Evolutionary conservation across 1,140 invertebrate species (phyloP).

Genomic region (Triops longicaudatus): DNA sequence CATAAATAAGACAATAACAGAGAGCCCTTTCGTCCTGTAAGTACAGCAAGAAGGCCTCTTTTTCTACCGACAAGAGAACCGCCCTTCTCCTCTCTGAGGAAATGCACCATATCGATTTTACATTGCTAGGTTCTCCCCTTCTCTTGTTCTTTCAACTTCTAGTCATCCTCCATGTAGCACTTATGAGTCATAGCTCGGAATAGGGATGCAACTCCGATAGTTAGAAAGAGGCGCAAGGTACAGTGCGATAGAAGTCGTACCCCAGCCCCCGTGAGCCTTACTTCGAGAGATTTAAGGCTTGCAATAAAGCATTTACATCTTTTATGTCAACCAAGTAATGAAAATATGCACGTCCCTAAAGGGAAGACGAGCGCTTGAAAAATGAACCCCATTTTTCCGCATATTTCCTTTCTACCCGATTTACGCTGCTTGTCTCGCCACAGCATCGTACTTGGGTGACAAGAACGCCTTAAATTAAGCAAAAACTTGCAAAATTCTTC

Average conservation of each 20-base stretch:
- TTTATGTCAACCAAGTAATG: slow-evolving; percentile 10
- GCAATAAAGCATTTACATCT: not conserved
- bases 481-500: not conserved
- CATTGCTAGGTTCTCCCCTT: not conserved
- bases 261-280: not conserved
- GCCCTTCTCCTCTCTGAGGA: not conserved
- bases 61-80: not conserved
- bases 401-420: not conserved
- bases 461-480: not conserved
- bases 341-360: not conserved
- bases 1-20: not conserved
- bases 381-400: not conserved
- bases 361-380: not conserved
- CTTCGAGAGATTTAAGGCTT: not conserved
- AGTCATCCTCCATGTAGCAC: not conserved
- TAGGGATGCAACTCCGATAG: not conserved
- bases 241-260: not conserved
- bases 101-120: not conserved
- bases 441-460: not conserved
- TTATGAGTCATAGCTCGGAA: not conserved
- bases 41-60: not conserved
- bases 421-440: not conserved
- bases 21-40: not conserved
- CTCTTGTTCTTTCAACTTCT: not conserved
- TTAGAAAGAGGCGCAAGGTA: not conserved